Evolutionary conservation across 1,140 invertebrate species (phyloP).

Genomic region (Megalopta genalis): DNA sequence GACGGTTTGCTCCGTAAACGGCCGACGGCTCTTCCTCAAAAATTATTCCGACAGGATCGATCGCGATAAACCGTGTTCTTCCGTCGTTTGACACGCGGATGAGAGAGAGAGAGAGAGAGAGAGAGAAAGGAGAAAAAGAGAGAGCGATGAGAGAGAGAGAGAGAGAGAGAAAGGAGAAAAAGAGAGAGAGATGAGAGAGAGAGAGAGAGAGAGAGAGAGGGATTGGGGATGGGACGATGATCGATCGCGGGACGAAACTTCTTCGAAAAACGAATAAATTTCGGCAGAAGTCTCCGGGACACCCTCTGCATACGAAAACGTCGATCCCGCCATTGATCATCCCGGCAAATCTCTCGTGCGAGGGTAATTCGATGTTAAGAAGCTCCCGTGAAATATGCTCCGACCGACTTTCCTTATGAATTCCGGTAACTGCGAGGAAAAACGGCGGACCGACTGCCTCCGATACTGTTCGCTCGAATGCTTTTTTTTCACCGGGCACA

Average conservation of each 20-base stretch:
- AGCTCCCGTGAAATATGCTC: constrained; percentile 5
- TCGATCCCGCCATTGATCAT: constrained; percentile 5
- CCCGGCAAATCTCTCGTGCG: constrained; percentile 3
- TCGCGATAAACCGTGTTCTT: no score
- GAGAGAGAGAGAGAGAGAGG: no score
- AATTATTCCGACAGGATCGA: no score
- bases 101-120: no score
- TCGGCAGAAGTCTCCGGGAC: neutral
- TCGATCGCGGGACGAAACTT: neutral
- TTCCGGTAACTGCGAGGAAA: neutral
- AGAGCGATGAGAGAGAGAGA: no score
- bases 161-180: no score
- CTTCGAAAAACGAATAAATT: constrained; percentile 10
- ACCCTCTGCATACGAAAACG: constrained; percentile 4
- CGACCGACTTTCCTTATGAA: neutral
- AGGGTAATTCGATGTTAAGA: constrained; percentile 16
- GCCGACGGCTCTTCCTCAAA: neutral
- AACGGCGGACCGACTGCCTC: neutral
- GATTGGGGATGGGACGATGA: neutral
- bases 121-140: no score
- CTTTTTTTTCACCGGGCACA: no score
- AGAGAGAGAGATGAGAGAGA: no score
- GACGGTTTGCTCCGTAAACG: neutral
- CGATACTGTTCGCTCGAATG: neutral
- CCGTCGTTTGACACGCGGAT: no score